Evolutionary conservation across 2,113 vertebrate species (phyloP).

Genomic region (Rhadina sibilatrix): DNA sequence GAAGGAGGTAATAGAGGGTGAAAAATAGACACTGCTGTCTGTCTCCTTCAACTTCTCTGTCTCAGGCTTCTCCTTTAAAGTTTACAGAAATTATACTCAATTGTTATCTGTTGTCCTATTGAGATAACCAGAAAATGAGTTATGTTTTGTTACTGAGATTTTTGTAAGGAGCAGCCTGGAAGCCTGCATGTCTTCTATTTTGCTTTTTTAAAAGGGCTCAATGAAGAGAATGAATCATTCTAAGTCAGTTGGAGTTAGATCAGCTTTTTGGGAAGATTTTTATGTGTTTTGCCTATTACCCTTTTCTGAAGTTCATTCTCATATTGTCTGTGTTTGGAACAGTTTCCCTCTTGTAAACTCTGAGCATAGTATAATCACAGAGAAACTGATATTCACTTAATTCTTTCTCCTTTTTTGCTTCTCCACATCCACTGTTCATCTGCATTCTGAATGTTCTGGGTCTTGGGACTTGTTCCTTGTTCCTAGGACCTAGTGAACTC

Average conservation of each 20-base stretch:
- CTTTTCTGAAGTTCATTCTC: neutral
- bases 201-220: neutral
- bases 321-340: neutral
- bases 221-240: neutral
- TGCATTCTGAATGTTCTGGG: neutral
- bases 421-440: neutral
- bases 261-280: neutral
- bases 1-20: neutral
- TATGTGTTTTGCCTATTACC: neutral
- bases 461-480: neutral
- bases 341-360: neutral
- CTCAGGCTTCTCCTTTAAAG: neutral
- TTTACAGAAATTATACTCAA: neutral
- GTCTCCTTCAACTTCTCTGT: neutral
- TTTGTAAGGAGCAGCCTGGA: neutral
- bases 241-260: neutral
- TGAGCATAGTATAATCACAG: neutral
- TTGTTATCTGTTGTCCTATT: neutral
- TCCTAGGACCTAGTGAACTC: neutral
- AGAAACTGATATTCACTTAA: neutral
- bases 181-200: neutral
- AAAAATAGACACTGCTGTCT: neutral
- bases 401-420: neutral
- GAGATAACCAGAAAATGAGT: neutral
- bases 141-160: neutral